Evolutionary conservation across 1,140 invertebrate genomes (phyloP).

Genomic region (Lerema accius): DNA sequence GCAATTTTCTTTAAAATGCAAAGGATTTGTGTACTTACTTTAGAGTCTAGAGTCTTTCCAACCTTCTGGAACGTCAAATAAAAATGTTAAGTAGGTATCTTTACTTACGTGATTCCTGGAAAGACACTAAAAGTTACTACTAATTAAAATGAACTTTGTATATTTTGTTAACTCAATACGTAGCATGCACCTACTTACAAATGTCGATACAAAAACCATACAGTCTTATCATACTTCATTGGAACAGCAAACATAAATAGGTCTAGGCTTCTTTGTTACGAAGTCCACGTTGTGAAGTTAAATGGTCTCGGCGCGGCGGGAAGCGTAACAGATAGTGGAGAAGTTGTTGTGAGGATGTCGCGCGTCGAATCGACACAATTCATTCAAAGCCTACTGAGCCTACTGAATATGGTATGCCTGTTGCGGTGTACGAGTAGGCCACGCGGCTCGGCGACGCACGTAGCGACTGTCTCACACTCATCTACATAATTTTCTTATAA

Average conservation of each 20-base stretch:
- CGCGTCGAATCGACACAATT: slow-evolving; percentile 68
- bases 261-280: slow-evolving; percentile 66
- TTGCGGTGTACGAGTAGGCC: too few relatives aligned
- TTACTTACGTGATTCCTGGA: too few relatives aligned
- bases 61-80: too few relatives aligned
- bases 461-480: not conserved
- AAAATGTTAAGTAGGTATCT: not conserved
- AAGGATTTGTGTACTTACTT: slow-evolving; percentile 12
- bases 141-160: too few relatives aligned
- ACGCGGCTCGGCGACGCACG: too few relatives aligned
- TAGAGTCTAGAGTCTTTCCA: too few relatives aligned
- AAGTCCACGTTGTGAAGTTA: slow-evolving; percentile 74
- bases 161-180: too few relatives aligned
- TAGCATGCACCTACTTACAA: not conserved
- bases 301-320: slow-evolving; percentile 76
- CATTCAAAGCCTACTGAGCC: slow-evolving; percentile 67
- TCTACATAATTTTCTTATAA: too few relatives aligned
- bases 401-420: not conserved
- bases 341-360: slow-evolving; percentile 66
- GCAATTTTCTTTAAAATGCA: slow-evolving; percentile 22
- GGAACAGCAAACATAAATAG: slow-evolving; percentile 63
- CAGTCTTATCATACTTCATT: slow-evolving; percentile 51
- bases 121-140: too few relatives aligned
- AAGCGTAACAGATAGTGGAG: slow-evolving; percentile 76
- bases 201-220: slow-evolving; percentile 2